These are phyloP conservation scores for Abramis brama DNA, from an alignment of 2,113 vertebrate genomes.

Conservation along the genomic window DNA sequence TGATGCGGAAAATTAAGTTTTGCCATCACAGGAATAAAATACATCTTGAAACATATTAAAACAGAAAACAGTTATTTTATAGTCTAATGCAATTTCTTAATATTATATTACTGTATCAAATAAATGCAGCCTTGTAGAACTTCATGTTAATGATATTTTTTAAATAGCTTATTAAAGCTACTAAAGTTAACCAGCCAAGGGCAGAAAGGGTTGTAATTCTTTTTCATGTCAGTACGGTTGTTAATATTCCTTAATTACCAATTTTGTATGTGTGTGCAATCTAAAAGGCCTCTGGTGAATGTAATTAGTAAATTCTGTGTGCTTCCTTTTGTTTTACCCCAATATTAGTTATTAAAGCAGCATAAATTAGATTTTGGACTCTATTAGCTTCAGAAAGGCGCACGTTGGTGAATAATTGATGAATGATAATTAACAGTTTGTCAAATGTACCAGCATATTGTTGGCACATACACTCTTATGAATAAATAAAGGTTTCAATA, in stretches of 20 bases:
- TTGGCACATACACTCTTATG: background rate
- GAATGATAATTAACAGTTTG: background rate
- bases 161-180: background rate
- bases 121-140: background rate
- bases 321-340: background rate
- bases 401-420: background rate
- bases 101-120: background rate
- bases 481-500: too few relatives aligned
- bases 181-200: background rate
- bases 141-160: background rate
- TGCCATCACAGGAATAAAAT: background rate
- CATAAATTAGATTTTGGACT: background rate
- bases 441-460: background rate
- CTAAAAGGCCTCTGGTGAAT: background rate
- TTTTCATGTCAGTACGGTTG: background rate
- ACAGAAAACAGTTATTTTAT: background rate
- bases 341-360: constrained; percentile 5
- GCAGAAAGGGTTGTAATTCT: background rate
- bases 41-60: background rate
- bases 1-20: background rate
- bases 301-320: background rate
- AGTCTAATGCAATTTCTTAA: background rate
- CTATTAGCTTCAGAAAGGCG: background rate
- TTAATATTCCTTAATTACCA: constrained; percentile 7
- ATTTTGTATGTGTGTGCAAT: constrained; percentile 1